phyloP scores from a whole-genome alignment of 2,797 vertebrate genomes.

The Scolopax rusticola region DNA sequence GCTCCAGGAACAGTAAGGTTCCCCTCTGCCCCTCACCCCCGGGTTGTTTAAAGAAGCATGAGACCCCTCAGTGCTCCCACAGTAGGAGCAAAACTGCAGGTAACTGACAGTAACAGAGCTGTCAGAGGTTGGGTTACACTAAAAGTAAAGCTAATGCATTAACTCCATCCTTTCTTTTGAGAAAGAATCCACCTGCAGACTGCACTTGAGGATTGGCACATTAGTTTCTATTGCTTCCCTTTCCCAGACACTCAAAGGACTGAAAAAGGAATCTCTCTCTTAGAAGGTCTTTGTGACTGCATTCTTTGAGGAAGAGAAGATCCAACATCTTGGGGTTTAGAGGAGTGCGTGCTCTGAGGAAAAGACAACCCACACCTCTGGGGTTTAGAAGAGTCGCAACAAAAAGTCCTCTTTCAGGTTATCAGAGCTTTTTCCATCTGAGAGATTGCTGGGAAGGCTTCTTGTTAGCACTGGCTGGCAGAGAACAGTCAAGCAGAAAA shows the following conservation, averaged over 20 bases:
- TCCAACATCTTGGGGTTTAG: background rate
- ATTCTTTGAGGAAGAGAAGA: conserved; percentile 34
- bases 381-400: background rate
- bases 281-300: background rate
- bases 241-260: background rate
- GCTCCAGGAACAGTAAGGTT: background rate
- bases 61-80: background rate
- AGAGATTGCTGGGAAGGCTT: background rate
- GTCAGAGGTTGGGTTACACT: background rate
- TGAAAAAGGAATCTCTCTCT: background rate
- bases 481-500: background rate
- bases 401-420: conserved; percentile 22
- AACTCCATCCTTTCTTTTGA: background rate
- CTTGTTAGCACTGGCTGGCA: conserved; percentile 45
- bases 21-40: background rate
- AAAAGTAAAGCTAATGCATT: background rate
- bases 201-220: background rate
- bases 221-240: background rate
- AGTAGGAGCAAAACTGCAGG: background rate
- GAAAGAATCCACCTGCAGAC: background rate
- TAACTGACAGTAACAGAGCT: background rate
- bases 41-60: rapidly evolving
- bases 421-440: conserved; percentile 21
- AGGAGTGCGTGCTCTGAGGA: background rate
- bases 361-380: background rate